Percentiles rank a stretch among this genome's conserved stretches.
Evolutionary conservation across 2,888 invertebrate genomes (phyloP).

Genomic region (Aspidapion aeneum): DNA sequence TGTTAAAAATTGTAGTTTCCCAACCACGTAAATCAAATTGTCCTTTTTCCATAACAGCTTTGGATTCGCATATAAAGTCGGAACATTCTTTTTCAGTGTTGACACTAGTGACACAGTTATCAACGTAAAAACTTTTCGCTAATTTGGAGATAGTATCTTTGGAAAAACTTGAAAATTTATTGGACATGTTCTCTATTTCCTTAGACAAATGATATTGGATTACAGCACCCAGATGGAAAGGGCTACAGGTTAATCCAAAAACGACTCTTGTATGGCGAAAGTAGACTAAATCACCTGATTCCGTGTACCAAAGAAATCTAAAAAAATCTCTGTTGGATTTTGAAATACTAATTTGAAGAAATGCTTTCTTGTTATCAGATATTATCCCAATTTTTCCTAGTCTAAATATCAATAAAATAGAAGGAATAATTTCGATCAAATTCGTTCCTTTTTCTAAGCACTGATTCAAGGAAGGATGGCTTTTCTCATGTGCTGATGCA

Average conservation of each 20-base stretch:
- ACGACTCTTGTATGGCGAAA: constrained; percentile 23
- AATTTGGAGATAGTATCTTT: not conserved
- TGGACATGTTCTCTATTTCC: not conserved
- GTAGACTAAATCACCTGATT: constrained; percentile 10
- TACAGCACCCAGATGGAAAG: constrained; percentile 1
- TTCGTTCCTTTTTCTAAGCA: constrained; percentile 33
- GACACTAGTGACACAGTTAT: not conserved
- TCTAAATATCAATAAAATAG: constrained; percentile 24
- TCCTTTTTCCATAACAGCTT: constrained; percentile 4
- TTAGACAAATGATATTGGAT: not conserved
- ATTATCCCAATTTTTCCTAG: constrained; percentile 24
- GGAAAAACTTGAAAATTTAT: not conserved
- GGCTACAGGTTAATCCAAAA: constrained; percentile 12
- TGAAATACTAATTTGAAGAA: constrained; percentile 25
- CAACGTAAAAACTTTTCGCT: too few species aligned
- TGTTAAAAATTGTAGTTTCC: not conserved
- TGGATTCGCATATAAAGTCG: not conserved
- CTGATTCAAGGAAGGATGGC: too few species aligned
- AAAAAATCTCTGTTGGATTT: constrained; percentile 26
- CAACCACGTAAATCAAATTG: constrained; percentile 3
- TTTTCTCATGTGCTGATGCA: constrained; percentile 30
- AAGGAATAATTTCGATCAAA: constrained; percentile 30
- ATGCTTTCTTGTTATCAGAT: constrained; percentile 34
- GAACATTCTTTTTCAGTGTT: not conserved
- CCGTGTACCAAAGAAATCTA: constrained; percentile 31